Evolutionary conservation across 2,888 invertebrate species (phyloP), one percentile per base, ranked within the genome.

Genomic region (Crepidodera aurea): DNA sequence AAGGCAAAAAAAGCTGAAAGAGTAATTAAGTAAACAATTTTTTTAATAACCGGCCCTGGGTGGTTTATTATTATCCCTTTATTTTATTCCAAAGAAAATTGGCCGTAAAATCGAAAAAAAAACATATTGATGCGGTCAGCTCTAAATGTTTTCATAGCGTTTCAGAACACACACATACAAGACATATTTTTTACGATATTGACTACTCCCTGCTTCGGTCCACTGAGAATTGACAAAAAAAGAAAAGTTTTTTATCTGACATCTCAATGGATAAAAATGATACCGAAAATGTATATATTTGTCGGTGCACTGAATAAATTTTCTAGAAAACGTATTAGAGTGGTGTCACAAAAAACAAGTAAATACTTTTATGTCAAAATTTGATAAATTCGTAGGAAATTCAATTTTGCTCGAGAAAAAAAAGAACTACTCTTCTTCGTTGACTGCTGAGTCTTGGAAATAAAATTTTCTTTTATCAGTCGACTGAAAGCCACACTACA

Each of bases 251-350:
- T 48, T 15, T 48, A 48, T 48, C 15, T 29, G 48, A 48, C 48
- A 15, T 25, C 16, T 48, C 27, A 48, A 48, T 48, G 48, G 48
- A 48, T 48, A 48, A 48, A 48, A 48, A 48, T 48, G 48, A 48
- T 29, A 12, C 12, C 6, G 22, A 13, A 16, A 22, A 44, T 44
- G 44, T 44, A 22, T 44, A 48, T n/a, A 6, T 12, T 22, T n/a
- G n/a, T 27, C 19, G 16, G 16, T 13, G 10, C 1, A 40, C 8
- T 40, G 40, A 40, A 40, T 40, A 40, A 40, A 34, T 34, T 34
- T 34, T 3, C 8, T 8, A 10, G 29, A 29, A 29, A 29, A 37
- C 8, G 4, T 37, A 37, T 37, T 37, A 37, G 37, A 15, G 13
- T 10, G 18, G 18, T 8, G 10, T 40, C 4, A 40, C 18, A 40